phyloP scores from a whole-genome alignment of 2,888 invertebrate genomes.

The Koerneria pararmatus region DNA sequence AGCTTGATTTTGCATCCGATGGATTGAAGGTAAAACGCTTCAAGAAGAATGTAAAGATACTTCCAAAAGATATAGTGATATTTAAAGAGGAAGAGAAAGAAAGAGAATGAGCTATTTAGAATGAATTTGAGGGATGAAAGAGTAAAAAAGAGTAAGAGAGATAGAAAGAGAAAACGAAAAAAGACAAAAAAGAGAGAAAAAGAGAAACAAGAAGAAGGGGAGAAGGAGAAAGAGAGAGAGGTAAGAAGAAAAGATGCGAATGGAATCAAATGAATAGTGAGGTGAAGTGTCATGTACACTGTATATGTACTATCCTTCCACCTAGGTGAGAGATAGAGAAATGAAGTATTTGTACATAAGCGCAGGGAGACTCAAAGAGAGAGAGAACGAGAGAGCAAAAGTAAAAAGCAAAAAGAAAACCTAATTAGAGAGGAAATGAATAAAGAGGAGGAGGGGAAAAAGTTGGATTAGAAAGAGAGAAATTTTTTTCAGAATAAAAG shows the following conservation, averaged over 20 bases:
- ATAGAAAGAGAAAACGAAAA: not conserved
- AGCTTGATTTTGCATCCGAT: no score
- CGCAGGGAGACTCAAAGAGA: not conserved
- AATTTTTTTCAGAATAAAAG: no score
- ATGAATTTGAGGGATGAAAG: not conserved
- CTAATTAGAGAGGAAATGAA: no score
- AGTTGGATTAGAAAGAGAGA: no score
- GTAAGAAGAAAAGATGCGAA: not conserved
- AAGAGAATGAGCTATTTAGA: no score
- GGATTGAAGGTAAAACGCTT: not conserved
- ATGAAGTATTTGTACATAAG: no score
- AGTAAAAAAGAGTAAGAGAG: not conserved
- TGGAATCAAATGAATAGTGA: not conserved
- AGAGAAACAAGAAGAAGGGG: not conserved
- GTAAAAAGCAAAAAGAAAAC: no score
- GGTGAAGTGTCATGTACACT: no score
- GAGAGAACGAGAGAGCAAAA: not conserved
- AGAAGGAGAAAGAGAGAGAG: not conserved
- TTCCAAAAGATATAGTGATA: conserved; percentile 1
- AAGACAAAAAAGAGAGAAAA: not conserved
- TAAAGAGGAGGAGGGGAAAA: no score
- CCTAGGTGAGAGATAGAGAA: no score
- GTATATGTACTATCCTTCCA: no score
- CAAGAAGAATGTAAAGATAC: not conserved
- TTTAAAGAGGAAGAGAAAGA: no score